phyloP scores from a whole-genome alignment of 2,113 vertebrate species.

The Rhea pennata region DNA sequence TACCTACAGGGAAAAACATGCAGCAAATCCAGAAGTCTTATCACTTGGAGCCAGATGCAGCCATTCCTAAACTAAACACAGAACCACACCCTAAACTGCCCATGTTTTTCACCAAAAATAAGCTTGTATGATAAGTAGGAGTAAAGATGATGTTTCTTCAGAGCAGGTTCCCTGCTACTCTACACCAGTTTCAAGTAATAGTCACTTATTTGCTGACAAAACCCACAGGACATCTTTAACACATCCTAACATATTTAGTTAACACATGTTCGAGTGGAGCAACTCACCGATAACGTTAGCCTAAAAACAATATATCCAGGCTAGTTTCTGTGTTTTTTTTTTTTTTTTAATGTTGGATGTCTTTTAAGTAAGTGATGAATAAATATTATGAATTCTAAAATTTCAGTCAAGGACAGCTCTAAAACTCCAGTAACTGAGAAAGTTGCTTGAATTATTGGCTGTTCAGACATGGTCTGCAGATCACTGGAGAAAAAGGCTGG shows the following conservation, averaged over 20 bases:
- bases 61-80: conserved; percentile 22
- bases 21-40: conserved; percentile 45
- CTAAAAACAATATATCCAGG: neutral
- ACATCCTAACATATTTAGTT: neutral
- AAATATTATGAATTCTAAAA: neutral
- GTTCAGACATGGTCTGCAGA: neutral
- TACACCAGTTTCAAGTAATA: neutral
- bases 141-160: neutral
- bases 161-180: neutral
- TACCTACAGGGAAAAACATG: conserved; percentile 2
- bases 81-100: conserved; percentile 48
- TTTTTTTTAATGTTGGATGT: neutral
- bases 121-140: neutral
- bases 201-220: neutral
- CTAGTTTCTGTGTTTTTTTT: neutral
- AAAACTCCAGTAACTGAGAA: neutral
- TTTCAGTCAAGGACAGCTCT: neutral
- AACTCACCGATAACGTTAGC: neutral
- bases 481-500: neutral
- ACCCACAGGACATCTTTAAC: neutral
- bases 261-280: neutral
- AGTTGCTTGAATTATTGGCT: neutral
- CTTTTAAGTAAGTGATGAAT: neutral
- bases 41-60: conserved; percentile 20
- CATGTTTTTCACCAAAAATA: conserved; percentile 50